Percentiles rank a stretch among this genome's conserved stretches.
Evolutionary conservation across 2,113 vertebrate genomes (phyloP).

Genomic region (Psilopsiagon aurifrons): DNA sequence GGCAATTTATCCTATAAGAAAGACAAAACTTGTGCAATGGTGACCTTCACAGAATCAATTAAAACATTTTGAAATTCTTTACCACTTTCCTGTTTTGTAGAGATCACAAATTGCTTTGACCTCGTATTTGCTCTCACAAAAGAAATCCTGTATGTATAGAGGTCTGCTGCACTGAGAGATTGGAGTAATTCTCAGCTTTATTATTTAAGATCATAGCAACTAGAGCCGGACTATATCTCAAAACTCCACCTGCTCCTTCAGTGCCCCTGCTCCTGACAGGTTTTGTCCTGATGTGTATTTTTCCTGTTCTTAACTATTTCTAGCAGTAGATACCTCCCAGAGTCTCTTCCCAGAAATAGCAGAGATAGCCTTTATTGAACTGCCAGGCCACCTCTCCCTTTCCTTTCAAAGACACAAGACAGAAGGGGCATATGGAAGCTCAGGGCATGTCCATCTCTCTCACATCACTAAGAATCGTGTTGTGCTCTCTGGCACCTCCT

Average conservation of each 20-base stretch:
- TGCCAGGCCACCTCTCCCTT: accelerated
- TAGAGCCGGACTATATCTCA: background rate
- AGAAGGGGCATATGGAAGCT: background rate
- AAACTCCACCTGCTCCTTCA: background rate
- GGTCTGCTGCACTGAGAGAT: background rate
- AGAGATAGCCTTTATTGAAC: background rate
- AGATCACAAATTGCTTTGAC: background rate
- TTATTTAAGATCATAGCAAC: background rate
- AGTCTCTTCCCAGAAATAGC: background rate
- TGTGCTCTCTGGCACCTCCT: background rate
- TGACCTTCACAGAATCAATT: background rate
- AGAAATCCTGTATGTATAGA: background rate
- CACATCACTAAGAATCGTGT: background rate
- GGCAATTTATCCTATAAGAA: background rate
- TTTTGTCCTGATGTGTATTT: background rate
- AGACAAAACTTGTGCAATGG: background rate
- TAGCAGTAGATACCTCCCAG: background rate
- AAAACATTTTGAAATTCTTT: background rate
- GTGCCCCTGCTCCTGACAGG: background rate
- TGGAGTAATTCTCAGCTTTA: background rate
- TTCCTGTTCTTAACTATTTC: background rate
- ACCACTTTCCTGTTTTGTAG: background rate
- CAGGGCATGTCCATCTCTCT: background rate
- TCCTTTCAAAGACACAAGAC: accelerated
- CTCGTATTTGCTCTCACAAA: background rate